phyloP scores from a whole-genome alignment of 2,113 vertebrate species.

The Lagenorhynchus albirostris region DNA sequence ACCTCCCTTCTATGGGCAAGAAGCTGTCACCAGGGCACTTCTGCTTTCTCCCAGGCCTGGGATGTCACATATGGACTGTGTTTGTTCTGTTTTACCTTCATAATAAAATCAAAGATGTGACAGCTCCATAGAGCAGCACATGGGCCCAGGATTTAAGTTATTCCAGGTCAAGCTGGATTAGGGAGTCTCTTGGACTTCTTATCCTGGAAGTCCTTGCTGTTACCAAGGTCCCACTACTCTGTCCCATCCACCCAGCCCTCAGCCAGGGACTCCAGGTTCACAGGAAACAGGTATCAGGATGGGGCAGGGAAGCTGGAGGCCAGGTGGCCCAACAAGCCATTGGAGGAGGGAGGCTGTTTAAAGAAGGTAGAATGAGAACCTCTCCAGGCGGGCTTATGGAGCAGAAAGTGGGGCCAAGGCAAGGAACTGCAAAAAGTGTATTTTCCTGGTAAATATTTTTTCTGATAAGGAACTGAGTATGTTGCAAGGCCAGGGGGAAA shows the following conservation, averaged over 20 bases:
- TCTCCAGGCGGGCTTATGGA: neutral
- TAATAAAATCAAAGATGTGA: conserved; percentile 92
- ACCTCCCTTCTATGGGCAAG: neutral
- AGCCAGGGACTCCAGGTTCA: too few species aligned
- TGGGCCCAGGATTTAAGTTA: conserved; percentile 92
- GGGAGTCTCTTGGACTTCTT: conserved; percentile 92
- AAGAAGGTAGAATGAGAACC: neutral
- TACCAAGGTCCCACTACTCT: neutral
- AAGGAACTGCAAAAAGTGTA: neutral
- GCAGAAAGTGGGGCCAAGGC: neutral
- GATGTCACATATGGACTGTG: conserved; percentile 89
- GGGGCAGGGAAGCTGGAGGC: neutral
- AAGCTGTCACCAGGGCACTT: neutral
- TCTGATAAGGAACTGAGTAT: neutral
- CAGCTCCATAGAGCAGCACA: conserved; percentile 91
- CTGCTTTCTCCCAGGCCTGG: conserved; percentile 89
- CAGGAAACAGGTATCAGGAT: neutral
- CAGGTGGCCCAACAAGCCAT: neutral
- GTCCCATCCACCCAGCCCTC: neutral
- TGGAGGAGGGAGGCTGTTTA: neutral
- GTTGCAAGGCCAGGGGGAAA: neutral
- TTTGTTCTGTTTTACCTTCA: conserved; percentile 88
- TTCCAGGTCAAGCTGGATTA: conserved; percentile 92
- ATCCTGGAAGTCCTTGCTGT: conserved; percentile 87
- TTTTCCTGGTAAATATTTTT: neutral